Evolutionary conservation across 2,113 vertebrate species (phyloP).

Genomic region (Camelus bactrianus): DNA sequence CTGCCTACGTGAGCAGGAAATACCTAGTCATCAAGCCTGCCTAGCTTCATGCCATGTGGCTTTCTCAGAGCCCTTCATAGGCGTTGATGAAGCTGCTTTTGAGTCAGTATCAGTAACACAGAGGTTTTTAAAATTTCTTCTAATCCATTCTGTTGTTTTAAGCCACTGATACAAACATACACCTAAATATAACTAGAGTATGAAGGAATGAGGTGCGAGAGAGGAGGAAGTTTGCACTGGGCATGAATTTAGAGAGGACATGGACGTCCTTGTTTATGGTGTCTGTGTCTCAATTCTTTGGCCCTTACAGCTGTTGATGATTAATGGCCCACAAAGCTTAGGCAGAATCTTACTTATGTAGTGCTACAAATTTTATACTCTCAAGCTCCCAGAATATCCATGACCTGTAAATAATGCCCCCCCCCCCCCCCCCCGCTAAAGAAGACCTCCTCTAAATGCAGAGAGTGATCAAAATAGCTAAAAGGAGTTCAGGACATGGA

Average conservation of each 20-base stretch:
- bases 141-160: conserved; percentile 49
- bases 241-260: background rate
- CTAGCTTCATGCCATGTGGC: conserved; percentile 58
- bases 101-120: conserved; percentile 49
- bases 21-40: conserved; percentile 17
- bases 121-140: conserved; percentile 40
- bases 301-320: background rate
- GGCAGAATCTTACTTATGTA: conserved; percentile 15
- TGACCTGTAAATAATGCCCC: background rate
- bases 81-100: conserved; percentile 38
- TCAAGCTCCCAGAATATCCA: background rate
- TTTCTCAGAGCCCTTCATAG: background rate
- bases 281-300: background rate
- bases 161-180: background rate
- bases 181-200: background rate
- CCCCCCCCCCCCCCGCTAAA: background rate
- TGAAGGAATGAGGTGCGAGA: background rate
- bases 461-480: conserved; percentile 19
- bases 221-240: background rate
- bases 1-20: conserved; percentile 56
- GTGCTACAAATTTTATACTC: background rate
- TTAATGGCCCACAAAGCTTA: conserved; percentile 6
- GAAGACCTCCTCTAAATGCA: background rate
- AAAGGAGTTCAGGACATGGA: background rate
- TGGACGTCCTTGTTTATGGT: background rate